Base-by-base conservation (phyloP, 2,888 invertebrate species). In the Ochropacha duplaris region DNA sequence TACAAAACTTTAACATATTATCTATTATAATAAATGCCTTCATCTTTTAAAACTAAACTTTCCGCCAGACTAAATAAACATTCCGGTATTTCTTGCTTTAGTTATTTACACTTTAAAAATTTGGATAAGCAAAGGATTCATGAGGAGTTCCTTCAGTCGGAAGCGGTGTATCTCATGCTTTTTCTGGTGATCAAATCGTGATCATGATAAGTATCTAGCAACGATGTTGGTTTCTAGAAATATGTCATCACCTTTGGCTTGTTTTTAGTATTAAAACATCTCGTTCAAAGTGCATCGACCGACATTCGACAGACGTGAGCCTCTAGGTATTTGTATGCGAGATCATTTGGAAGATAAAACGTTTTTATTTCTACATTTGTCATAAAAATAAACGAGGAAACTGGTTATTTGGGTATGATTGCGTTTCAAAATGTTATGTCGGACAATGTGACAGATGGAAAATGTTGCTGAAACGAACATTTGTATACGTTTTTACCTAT, bases 241-340 rank as follows among this genome's bases (percentile, higher is more conserved):
- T 44, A 44, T 44, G 8, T 9, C 44, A 44, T 44, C 44, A 44
- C 19, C 16, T 44, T 16, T 39, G 16, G 9, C 44, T 19, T 39
- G 5, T n/a, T 36, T 14, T 39, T 39, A 16, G 39, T 16, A 5
- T 9, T 12, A 44, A 44, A 36, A 22, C 26, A 19, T 44, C 19
- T n/a, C 44, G 44, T 44, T 44, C 44, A 61, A 69, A 71, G 81
- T 80, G 79, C 81, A 82, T 77, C 76, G 81, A 80, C 81, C 64
- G 73, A 57, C 64, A 64, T 71, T 68, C 64, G 67, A 69, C 77
- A 66, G 64, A 59, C 60, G 60, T 54, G 59, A 54, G 57, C 61
- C 64, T 64, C 66, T 71, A 71, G 71, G 66, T 67, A 66, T 63
- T 66, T 55, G 61, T 55, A 56, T 55, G 39, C 62, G 62, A 69